Conservation (phyloP, 2,113 vertebrate species). For the Diphyllodes magnificus region DNA sequence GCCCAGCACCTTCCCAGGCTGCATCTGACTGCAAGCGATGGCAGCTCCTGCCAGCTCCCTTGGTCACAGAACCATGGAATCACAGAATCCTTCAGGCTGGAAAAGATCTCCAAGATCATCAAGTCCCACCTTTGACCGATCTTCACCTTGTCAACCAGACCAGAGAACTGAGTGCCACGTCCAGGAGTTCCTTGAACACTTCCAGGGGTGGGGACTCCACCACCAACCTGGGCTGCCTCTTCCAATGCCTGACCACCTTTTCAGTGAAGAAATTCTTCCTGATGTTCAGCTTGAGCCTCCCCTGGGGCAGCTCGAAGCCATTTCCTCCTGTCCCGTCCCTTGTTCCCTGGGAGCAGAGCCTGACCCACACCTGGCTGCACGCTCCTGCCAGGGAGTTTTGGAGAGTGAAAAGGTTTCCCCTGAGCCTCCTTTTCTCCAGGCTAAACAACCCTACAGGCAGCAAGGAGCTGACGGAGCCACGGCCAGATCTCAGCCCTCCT, state of each 20-base stretch:
- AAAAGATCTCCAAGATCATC: not conserved
- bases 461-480: not conserved
- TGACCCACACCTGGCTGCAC: not conserved
- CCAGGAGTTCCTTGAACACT: not conserved
- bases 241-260: not conserved
- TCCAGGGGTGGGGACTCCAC: not conserved
- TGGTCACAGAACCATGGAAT: not conserved
- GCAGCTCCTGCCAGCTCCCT: not conserved
- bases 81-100: not conserved
- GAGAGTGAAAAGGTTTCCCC: not conserved
- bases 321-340: not conserved
- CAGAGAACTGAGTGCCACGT: not conserved
- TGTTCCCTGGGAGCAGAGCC: not conserved
- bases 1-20: not conserved
- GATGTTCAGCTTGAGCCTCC: not conserved
- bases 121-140: rapidly evolving
- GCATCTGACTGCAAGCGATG: rapidly evolving
- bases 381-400: not conserved
- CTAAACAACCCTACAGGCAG: not conserved
- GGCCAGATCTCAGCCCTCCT: not conserved
- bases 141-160: not conserved
- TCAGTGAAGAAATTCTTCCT: not conserved
- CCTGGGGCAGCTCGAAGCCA: not conserved
- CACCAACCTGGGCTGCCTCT: not conserved
- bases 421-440: not conserved